Evolutionary conservation across 2,113 vertebrate species (phyloP).

Genomic region (Pleuronectes platessa): DNA sequence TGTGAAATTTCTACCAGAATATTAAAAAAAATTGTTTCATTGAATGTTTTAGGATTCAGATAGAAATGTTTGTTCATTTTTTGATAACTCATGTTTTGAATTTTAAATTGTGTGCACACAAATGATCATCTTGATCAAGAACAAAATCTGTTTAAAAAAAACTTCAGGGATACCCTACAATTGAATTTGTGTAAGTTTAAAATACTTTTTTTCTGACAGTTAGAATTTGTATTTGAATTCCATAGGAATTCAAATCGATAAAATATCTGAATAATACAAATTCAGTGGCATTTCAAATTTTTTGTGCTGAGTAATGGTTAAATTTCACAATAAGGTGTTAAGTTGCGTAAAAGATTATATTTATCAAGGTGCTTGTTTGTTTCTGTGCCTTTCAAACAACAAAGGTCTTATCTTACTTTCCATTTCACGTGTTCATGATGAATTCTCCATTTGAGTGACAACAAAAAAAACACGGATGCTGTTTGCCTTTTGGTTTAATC

Average conservation of each 20-base stretch:
- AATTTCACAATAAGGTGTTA: neutral
- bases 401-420: conserved; percentile 35
- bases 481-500: neutral
- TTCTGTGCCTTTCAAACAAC: conserved; percentile 6
- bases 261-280: neutral
- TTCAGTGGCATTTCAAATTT: neutral
- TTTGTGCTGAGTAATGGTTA: neutral
- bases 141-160: too few species aligned
- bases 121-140: neutral
- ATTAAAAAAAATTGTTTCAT: neutral
- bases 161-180: neutral
- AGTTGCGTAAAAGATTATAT: neutral
- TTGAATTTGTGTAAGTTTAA: neutral
- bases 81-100: neutral
- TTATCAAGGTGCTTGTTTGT: neutral
- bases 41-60: neutral
- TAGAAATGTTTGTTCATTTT: neutral
- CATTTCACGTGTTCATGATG: neutral
- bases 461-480: neutral
- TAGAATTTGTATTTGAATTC: neutral
- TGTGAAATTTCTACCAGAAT: too few species aligned
- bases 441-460: neutral
- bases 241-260: too few species aligned
- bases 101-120: neutral
- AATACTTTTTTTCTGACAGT: neutral